Conservation (phyloP, 1,140 invertebrate species). For the Cotesia glomerata region DNA sequence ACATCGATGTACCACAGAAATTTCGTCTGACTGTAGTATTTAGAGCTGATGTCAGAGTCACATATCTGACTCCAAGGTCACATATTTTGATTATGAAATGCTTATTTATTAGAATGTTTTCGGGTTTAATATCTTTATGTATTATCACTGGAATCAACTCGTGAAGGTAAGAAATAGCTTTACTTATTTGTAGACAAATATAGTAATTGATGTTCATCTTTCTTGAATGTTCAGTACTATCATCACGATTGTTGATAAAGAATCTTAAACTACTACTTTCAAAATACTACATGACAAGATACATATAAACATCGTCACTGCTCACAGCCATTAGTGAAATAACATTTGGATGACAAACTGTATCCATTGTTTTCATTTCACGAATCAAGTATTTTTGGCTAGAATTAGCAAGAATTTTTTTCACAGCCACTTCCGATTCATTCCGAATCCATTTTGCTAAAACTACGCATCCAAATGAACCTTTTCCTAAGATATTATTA, state of each 20-base stretch:
- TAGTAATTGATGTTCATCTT: conserved; percentile 1
- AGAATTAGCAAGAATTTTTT: neutral
- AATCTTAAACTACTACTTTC: conserved; percentile 1
- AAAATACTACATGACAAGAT: conserved; percentile 20
- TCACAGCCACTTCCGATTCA: conserved; percentile 2
- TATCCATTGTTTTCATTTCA: neutral
- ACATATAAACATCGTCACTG: neutral
- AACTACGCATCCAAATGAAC: neutral
- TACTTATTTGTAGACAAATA: conserved; percentile 12
- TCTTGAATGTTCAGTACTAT: neutral
- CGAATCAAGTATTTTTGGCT: neutral
- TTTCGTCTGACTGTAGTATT: conserved; percentile 3
- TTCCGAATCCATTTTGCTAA: neutral
- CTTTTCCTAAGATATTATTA: neutral
- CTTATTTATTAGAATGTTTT: conserved; percentile 20
- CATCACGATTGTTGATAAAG: neutral
- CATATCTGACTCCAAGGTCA: conserved; percentile 14
- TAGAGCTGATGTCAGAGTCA: neutral
- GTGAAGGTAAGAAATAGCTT: conserved; percentile 16
- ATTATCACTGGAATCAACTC: neutral
- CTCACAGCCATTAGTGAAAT: conserved; percentile 10
- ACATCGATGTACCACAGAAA: conserved; percentile 10
- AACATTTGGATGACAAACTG: conserved; percentile 1
- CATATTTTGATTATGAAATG: conserved; percentile 4
- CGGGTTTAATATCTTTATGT: conserved; percentile 24